Evolutionary conservation across 2,113 vertebrate genomes (phyloP).

Genomic region (Megaceryle torquata): DNA sequence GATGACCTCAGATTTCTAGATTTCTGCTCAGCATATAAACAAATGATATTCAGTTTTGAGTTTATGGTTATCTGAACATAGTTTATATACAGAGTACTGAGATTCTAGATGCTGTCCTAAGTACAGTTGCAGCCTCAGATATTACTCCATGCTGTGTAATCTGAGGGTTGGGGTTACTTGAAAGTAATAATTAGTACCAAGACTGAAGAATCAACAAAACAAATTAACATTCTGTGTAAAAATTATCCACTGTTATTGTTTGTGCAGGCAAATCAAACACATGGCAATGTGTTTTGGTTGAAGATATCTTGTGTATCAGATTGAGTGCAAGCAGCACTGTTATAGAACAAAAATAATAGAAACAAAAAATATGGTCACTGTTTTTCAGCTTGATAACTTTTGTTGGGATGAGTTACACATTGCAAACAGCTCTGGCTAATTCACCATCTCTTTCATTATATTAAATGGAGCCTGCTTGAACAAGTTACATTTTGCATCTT

Average conservation of each 20-base stretch:
- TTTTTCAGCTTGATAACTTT: neutral
- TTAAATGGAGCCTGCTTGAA: slow-evolving; percentile 41
- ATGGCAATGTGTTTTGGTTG: neutral
- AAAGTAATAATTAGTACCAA: neutral
- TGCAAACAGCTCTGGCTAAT: slow-evolving; percentile 1
- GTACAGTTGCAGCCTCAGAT: neutral
- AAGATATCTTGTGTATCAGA: neutral
- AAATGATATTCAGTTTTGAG: neutral
- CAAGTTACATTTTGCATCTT: slow-evolving; percentile 54
- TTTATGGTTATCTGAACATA: neutral
- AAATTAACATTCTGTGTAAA: neutral
- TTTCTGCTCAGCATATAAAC: neutral
- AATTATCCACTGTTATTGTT: neutral
- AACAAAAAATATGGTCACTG: neutral
- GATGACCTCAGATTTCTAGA: neutral
- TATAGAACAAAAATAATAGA: neutral
- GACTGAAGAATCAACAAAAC: neutral
- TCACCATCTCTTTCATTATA: neutral
- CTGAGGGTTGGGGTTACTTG: neutral
- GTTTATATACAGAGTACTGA: neutral
- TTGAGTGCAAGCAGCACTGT: neutral
- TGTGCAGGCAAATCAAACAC: neutral
- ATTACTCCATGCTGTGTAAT: neutral
- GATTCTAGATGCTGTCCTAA: neutral
- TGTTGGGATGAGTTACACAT: neutral